Evolutionary conservation across 2,797 vertebrate species (phyloP).

Genomic region (Vespertilio murinus): DNA sequence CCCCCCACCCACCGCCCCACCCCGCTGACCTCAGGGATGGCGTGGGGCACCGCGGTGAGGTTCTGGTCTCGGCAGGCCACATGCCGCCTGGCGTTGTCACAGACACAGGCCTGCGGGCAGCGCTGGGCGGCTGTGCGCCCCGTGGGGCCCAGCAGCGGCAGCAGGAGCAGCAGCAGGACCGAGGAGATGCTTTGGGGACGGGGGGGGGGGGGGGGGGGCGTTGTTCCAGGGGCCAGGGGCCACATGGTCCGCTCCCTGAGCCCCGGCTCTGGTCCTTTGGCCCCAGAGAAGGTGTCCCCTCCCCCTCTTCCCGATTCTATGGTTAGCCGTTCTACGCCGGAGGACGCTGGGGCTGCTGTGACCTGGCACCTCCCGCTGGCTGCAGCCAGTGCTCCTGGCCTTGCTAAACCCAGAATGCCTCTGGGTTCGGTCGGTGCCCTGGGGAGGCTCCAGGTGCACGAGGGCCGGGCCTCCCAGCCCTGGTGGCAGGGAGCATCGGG

Average conservation of each 20-base stretch:
- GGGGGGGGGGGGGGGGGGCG: background rate
- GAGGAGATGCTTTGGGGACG: background rate
- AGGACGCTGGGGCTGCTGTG: background rate
- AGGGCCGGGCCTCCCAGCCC: background rate
- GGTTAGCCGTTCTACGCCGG: background rate
- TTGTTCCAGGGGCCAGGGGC: background rate
- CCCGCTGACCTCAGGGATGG: slow-evolving; percentile 88
- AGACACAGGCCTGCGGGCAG: slow-evolving; percentile 89
- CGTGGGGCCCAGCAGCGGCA: background rate
- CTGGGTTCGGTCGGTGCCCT: background rate
- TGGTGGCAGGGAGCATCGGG: background rate
- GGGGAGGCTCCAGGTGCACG: background rate
- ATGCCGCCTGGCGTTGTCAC: slow-evolving; percentile 85
- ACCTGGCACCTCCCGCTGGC: background rate
- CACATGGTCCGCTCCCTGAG: background rate
- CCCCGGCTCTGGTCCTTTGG: no score
- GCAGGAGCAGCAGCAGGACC: slow-evolving; percentile 70
- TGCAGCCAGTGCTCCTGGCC: background rate
- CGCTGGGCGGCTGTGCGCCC: background rate
- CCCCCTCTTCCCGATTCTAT: background rate
- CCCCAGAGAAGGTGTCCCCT: background rate
- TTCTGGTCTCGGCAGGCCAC: slow-evolving; percentile 88
- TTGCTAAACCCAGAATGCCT: no score
- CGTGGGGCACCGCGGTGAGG: slow-evolving; percentile 85
- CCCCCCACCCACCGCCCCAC: background rate